Evolutionary conservation across 2,888 invertebrate species (phyloP), one percentile per base, ranked within the genome.

Genomic region (Siphonodentalium dalli): DNA sequence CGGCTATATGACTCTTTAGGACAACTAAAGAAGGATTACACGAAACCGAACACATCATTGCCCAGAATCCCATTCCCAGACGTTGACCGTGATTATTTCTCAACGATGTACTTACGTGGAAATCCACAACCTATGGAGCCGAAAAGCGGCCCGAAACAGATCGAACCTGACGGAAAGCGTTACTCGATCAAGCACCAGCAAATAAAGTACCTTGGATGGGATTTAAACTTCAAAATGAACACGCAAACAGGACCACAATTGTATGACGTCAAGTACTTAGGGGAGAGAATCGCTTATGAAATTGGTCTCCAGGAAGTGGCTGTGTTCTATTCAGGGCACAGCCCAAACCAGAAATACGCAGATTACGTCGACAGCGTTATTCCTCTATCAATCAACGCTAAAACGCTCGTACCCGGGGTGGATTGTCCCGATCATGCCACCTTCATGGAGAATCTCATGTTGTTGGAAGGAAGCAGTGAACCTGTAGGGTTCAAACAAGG

Each of bases 241-340:
- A 55, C 70, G 6, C 54, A 67, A 11, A 58, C 57, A 0, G 76
- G 77, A 2, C 70, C 73, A 8, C 66, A 67, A 21, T 13, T 72
- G 8, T 70, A 66, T 50, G 68, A 75, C 44, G 58, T 77, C 21
- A 58, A 65, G 9, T 78, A 58, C 53, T 53, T 61, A 5, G 61
- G 61, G 5, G 66, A 76, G 38, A 57, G 74, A 31, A 72, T 78
- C n/a, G 70, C 69, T 1, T 78, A 75, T 46, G 78, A 78, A 58
- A 50, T 77, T 1, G 67, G 75, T 39, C 50, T 75, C 11, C 70
- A 74, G 24, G 77, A 77, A 49, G 64, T 76, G 9, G 65, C 65
- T 15, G 72, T 72, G 1, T 61, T 73, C 29, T 75, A 75, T 50
- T 68, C 73, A 0, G 75, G 70, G 1, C 39, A 58, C 29, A 61